Evolutionary conservation across 2,113 vertebrate species (phyloP), one percentile per base, ranked within the genome.

Genomic region (Petroica traversi): DNA sequence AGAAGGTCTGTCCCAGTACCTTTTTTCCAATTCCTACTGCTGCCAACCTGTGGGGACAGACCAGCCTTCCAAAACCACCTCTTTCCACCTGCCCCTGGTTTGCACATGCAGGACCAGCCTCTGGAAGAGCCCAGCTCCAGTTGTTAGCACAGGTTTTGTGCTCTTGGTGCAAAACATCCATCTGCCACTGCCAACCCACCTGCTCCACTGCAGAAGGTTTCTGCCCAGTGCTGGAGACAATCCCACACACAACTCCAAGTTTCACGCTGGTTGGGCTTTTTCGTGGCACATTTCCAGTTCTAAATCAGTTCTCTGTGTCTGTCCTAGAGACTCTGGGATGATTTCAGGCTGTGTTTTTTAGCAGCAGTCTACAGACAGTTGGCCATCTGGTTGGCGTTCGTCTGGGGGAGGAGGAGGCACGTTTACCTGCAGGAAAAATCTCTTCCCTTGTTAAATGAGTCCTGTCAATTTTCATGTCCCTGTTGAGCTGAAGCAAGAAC

Each of bases 311-410:
- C 73, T 67, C 40, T 63, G 3, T 74, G 63, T 66, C 89, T 74
- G 48, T 94, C 87, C 81, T 75, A 43, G 92, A 66, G 85, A 61
- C 14, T 82, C 54, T 57, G 1, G 2, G 82, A 26, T 90, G 40
- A 58, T 82, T 94, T 79, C 85, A 90, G 85, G 71, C 78, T 46
- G 61, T 67, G 36, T 17, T 84, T 95, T 86, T 61, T 26, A 94
- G 80, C 58, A 48, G 15, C 58, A 57, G 38, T 49, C 61, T 75
- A 2, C 68, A 92, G 82, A 73, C 68, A 46, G 26, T 49, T 57
- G 52, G 55, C 81, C 79, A 75, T 89, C 78, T 88, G 82, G 29
- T 80, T 49, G 61, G 59, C n/a, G 29, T 76, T 75, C 23, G n/a
- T 89, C 57, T 79, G 62, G 29, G 43, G 64, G 62, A 89, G 80